These are phyloP conservation scores for Napeogenes sylphis DNA, from an alignment of 2,888 invertebrate species.

Conservation along the genomic window DNA sequence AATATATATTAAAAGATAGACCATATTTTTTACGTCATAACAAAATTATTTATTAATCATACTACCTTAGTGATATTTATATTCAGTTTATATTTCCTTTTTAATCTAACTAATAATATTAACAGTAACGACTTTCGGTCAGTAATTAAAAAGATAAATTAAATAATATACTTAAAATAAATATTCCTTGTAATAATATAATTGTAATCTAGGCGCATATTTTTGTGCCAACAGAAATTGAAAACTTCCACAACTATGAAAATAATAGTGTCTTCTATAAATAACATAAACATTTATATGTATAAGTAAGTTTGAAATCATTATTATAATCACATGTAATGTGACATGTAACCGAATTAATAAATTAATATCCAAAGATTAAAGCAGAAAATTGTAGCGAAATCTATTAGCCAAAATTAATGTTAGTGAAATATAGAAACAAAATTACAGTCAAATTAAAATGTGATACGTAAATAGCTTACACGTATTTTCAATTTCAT, in stretches of 20 bases:
- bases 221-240: neutral
- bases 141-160: too few species aligned
- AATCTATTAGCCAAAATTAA: constrained; percentile 1
- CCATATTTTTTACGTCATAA: constrained; percentile 2
- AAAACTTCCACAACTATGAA: neutral
- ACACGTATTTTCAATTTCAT: neutral
- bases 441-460: neutral
- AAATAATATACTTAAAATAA: too few species aligned
- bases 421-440: neutral
- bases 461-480: neutral
- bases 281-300: neutral
- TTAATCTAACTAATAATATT: too few species aligned
- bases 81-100: neutral
- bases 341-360: constrained; percentile 1
- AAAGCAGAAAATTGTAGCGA: neutral
- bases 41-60: neutral
- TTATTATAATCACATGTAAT: constrained; percentile 1
- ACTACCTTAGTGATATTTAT: neutral
- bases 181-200: too few species aligned
- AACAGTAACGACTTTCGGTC: too few species aligned
- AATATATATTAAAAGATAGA: neutral
- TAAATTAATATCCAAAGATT: constrained; percentile 3
- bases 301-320: neutral
- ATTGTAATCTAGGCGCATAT: too few species aligned
- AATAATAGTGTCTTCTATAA: neutral